A percentile compares a stretch with the other conserved stretches of the same genome.
These are phyloP conservation scores for Eupsilia transversa DNA, from an alignment of 2,888 invertebrate genomes.

Conservation along the genomic window DNA sequence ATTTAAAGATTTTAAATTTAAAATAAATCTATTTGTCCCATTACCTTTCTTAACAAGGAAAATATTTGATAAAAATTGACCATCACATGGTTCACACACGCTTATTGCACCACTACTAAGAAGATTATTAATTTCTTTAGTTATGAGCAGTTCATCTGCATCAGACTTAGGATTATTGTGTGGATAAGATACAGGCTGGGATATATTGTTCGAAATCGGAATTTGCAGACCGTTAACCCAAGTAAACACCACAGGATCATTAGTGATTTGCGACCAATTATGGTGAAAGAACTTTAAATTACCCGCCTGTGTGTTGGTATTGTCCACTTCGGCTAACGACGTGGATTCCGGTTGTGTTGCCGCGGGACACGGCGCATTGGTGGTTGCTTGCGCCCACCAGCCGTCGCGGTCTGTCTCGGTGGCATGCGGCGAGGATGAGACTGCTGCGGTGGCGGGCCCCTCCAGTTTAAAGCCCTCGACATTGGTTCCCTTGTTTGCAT, in stretches of 20 bases:
- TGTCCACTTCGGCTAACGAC: constrained; percentile 5
- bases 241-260: constrained; percentile 15
- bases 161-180: background rate
- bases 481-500: background rate
- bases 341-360: background rate
- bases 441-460: constrained; percentile 21
- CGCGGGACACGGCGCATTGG: constrained; percentile 3
- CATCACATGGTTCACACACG: constrained; percentile 17
- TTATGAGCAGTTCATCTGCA: constrained; percentile 1
- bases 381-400: constrained; percentile 21
- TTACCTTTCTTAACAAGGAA: constrained; percentile 13
- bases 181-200: constrained; percentile 1
- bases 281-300: background rate
- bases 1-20: constrained; percentile 20
- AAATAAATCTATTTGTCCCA: no score
- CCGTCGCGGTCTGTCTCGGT: constrained; percentile 8
- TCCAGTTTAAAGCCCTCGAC: constrained; percentile 18
- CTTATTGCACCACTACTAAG: constrained; percentile 12
- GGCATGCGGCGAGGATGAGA: constrained; percentile 15
- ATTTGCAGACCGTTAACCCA: constrained; percentile 21
- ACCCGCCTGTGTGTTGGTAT: background rate
- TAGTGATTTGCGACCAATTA: constrained; percentile 21
- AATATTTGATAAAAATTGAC: constrained; percentile 22
- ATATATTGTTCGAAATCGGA: background rate
- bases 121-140: constrained; percentile 17